These are phyloP conservation scores for Thinocorus orbignyianus DNA, from an alignment of 2,113 vertebrate genomes.

Conservation along the genomic window DNA sequence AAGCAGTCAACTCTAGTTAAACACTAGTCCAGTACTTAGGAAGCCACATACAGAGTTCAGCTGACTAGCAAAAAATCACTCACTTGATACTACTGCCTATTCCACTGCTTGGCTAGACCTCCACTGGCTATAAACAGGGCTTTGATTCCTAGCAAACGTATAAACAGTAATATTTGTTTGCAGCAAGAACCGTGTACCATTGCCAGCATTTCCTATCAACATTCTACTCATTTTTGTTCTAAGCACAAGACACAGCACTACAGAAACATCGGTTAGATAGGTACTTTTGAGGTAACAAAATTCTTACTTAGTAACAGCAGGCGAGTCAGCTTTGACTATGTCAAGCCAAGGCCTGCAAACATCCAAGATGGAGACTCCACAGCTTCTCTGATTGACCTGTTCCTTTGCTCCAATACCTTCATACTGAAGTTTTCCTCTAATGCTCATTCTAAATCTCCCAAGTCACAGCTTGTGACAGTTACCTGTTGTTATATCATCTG, in stretches of 20 bases:
- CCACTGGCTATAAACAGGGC: not conserved
- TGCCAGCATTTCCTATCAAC: not conserved
- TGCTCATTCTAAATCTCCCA: not conserved
- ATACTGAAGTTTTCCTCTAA: not conserved
- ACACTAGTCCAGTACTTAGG: not conserved
- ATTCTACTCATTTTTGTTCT: not conserved
- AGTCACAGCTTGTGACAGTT: not conserved
- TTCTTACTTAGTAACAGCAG: not conserved
- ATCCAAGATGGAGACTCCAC: too few species aligned
- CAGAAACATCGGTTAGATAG: not conserved
- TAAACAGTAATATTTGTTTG: not conserved
- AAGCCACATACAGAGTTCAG: not conserved
- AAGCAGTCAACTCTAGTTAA: not conserved
- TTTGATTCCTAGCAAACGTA: not conserved
- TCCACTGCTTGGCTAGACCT: not conserved
- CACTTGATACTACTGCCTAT: not conserved
- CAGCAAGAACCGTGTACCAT: not conserved
- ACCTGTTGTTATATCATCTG: not conserved
- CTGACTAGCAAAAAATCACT: not conserved
- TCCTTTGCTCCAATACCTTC: not conserved
- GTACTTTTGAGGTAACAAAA: not conserved
- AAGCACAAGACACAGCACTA: not conserved
- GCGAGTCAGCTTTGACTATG: not conserved
- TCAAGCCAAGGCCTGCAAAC: not conserved
- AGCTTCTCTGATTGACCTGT: not conserved